A percentile compares a stretch with the other conserved stretches of the same genome.
These are phyloP conservation scores for Desoria tigrina DNA, from an alignment of 2,888 invertebrate species.

Conservation along the genomic window DNA sequence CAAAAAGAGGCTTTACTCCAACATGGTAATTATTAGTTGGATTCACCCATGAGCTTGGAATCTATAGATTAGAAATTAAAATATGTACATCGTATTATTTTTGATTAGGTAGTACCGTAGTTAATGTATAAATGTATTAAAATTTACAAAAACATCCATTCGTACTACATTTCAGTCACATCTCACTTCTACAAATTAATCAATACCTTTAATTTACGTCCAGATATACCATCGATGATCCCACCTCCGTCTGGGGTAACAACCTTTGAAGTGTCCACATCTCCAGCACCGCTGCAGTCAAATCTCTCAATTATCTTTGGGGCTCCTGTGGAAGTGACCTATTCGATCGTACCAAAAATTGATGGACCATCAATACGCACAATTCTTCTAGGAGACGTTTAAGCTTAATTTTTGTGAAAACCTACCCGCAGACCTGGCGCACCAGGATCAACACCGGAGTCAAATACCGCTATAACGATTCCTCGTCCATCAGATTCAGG, in stretches of 20 bases:
- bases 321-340: conserved; percentile 85
- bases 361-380: background rate
- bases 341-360: conserved; percentile 41
- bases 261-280: conserved; percentile 85
- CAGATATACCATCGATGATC: conserved; percentile 74
- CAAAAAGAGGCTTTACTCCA: conserved; percentile 81
- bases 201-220: conserved; percentile 79
- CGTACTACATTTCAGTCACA: background rate
- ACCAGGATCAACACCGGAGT: conserved; percentile 96
- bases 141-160: background rate
- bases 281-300: conserved; percentile 95
- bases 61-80: conserved; percentile 60
- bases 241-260: conserved; percentile 71
- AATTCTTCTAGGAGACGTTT: background rate
- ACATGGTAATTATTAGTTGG: conserved; percentile 81
- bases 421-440: conserved; percentile 87
- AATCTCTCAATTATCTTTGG: conserved; percentile 91
- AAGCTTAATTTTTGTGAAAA: no score
- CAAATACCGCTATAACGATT: conserved; percentile 90
- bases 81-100: background rate
- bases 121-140: background rate
- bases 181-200: background rate
- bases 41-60: conserved; percentile 78
- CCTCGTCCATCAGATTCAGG: conserved; percentile 89
- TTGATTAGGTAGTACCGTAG: background rate